Conservation (phyloP, 1,140 invertebrate genomes). For the Caenorhabditis briggsae region DNA sequence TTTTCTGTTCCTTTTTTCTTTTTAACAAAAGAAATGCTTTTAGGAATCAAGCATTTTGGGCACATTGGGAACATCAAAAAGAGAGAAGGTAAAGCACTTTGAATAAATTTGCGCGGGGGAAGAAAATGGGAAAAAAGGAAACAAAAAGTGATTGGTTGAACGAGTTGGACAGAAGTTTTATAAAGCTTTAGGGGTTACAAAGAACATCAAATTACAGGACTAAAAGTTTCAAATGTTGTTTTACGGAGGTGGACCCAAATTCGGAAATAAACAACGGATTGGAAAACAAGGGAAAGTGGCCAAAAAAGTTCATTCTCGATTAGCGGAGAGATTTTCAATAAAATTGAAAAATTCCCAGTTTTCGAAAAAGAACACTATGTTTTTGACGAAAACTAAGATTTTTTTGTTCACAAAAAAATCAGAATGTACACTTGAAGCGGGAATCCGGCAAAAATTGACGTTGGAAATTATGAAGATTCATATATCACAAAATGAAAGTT, state of each 20-base stretch:
- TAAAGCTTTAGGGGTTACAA: neutral
- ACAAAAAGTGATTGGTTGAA: neutral
- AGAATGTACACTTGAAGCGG: no score
- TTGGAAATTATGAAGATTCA: no score
- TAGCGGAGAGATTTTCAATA: no score
- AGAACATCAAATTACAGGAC: conserved; percentile 9
- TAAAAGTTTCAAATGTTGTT: neutral
- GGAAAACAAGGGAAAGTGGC: neutral
- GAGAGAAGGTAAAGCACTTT: neutral
- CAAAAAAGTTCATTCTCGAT: no score
- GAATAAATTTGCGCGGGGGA: neutral
- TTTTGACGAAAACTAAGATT: no score
- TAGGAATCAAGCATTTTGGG: neutral
- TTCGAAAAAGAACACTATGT: no score
- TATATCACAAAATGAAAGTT: no score
- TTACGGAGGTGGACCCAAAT: neutral
- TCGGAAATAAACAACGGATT: neutral
- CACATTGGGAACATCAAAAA: conserved; percentile 26
- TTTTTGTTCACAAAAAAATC: no score
- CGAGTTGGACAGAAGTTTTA: neutral
- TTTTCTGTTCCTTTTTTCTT: neutral
- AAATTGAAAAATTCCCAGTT: no score
- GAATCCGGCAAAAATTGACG: no score
- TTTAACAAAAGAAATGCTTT: neutral
- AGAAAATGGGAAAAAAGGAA: neutral